Evolutionary conservation across 1,140 invertebrate species (phyloP), one percentile per base, ranked within the genome.

Genomic region (Doryteuthis pealeii): DNA sequence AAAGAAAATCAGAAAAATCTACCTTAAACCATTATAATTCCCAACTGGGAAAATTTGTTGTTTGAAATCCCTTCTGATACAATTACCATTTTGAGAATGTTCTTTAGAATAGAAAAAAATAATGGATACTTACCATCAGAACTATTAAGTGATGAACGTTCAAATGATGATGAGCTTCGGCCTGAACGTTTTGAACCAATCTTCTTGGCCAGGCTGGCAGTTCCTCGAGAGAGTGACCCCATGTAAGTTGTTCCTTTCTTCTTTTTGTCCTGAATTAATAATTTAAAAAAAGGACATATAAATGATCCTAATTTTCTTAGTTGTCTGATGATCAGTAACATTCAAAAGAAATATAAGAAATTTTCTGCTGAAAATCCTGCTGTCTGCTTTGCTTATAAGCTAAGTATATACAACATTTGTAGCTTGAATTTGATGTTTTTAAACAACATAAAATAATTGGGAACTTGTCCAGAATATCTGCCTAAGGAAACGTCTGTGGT

Each of bases 121-220:
- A 40, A 40, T 40, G 35, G 10, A 40, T 68, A 68, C 66, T 68
- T 68, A 68, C 66, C 66, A 68, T 68, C 66, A 14, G 66, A 68
- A 31, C 66, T 68, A 32, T 68, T 68, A 28, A 68, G 28, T 8
- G 66, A 68, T 12, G 66, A 6, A 12, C 30, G 28, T 26, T 68
- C 66, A 68, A 68, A 68, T 32, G 66, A 31, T 26, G 66, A 32
- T 33, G 32, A 18, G n/a, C 26, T 32, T 5, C 32, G 28, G 18
- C 30, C 66, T 68, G 32, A 31, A 28, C 32, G 28, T 22, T 68
- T 68, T 5, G 66, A 68, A 31, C 66, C 22, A 6, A 68, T 31
- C 31, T 68, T 68, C 22, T 68, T 68, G 31, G 66, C 66, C 30
- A 68, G 22, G 18, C 18, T 32, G 30, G 66, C 66, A 30, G 66